These are phyloP conservation scores for Lordiphosa stackelbergi DNA, from an alignment of 1,140 invertebrate species.

Conservation along the genomic window DNA sequence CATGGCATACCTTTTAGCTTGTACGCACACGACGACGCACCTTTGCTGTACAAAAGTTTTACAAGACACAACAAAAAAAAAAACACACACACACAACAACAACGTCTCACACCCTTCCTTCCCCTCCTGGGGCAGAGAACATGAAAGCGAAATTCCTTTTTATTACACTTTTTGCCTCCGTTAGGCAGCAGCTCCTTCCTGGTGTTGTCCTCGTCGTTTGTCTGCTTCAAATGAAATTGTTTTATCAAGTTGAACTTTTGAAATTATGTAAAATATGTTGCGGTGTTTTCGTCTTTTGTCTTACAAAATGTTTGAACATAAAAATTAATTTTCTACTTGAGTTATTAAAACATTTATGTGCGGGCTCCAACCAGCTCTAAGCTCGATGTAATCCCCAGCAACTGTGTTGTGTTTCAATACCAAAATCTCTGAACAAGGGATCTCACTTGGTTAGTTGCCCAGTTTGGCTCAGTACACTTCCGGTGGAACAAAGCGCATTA, in stretches of 20 bases:
- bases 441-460: conserved; percentile 36
- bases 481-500: conserved; percentile 41
- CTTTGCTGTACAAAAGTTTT: conserved; percentile 2
- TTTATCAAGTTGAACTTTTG: conserved; percentile 65
- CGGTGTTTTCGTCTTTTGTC: conserved; percentile 26
- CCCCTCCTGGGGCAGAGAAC: conserved; percentile 33
- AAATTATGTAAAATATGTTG: conserved; percentile 73
- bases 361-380: neutral
- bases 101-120: neutral
- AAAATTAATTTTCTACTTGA: conserved; percentile 66
- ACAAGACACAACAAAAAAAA: conserved; percentile 33
- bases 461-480: conserved; percentile 27
- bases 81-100: conserved; percentile 3
- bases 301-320: conserved; percentile 16
- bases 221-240: conserved; percentile 70
- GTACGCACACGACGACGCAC: conserved; percentile 2
- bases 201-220: neutral
- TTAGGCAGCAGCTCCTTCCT: conserved; percentile 25
- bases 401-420: conserved; percentile 4
- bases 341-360: conserved; percentile 60
- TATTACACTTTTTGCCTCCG: conserved; percentile 60
- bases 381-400: neutral
- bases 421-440: conserved; percentile 29
- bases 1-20: conserved; percentile 1
- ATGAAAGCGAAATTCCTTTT: conserved; percentile 70